Base-by-base conservation (phyloP, 2,113 vertebrate genomes). In the Vulpes lagopus region DNA sequence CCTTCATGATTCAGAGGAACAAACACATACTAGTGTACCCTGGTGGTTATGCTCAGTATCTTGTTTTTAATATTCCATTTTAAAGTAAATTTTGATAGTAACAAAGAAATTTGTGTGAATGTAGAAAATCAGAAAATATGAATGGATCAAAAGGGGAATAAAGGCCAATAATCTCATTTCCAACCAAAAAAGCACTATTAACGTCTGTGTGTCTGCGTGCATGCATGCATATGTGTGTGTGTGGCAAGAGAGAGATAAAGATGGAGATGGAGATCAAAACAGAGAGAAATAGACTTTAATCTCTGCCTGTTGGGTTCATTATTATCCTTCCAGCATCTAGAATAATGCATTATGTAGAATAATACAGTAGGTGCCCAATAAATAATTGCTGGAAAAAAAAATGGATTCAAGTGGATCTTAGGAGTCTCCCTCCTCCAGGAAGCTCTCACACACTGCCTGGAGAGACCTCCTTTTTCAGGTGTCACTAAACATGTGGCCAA, bases 31-130 rank as follows among this genome's bases (percentile, higher is more conserved):
- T 23, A 43, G 11, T 30, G 49, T 22, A 2, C 59, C 55, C 51
- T 32, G 38, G 30, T 19, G 10, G 23, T 14, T 27, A 0, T 65
- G 32, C 60, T 84, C 23, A 80, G 62, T 59, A 7, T 55, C 60
- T 53, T 89, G 59, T 89, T 27, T 73, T 92, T 38, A 57, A 35
- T 96, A 83, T 84, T 84, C 62, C 32, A 74, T 43, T 91, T 91
- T 85, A 23, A 96, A 91, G n/a, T 76, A 67, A 65, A 57, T 79
- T 95, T 95, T 92, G 5, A 27, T 65, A 67, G 82, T 59, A 89
- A 94, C 74, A 53, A 85, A 78, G 35, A 89, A 85, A 69, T 89
- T 83, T 73, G 51, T 74, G 3, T 80, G 76, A 38, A 38, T 96
- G 1, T 49, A 83, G 55, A 79, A 71, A 97, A 76, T 53, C 19